phyloP scores from a whole-genome alignment of 2,888 invertebrate species.

The Pyrgus malvae region DNA sequence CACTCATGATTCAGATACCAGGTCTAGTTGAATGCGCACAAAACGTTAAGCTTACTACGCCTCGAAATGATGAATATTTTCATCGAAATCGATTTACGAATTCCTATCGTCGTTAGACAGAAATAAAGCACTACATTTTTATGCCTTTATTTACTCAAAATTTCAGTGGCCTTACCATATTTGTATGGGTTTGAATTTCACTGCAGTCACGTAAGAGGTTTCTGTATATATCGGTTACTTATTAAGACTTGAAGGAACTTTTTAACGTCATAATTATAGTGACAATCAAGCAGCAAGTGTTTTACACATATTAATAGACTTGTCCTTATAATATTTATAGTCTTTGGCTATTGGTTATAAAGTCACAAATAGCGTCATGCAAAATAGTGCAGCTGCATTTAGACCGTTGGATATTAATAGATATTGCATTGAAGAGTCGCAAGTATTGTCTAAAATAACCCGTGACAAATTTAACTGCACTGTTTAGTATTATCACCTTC shows the following conservation, averaged over 20 bases:
- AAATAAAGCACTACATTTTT: neutral
- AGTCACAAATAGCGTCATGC: constrained; percentile 17
- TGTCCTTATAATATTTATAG: neutral
- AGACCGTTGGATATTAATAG: constrained; percentile 37
- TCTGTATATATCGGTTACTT: too few relatives aligned
- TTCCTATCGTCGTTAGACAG: constrained; percentile 1
- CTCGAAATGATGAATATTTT: neutral
- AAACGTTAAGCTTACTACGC: constrained; percentile 10
- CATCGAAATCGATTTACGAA: neutral
- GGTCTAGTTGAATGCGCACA: neutral
- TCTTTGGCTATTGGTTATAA: neutral
- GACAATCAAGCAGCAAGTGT: too few relatives aligned
- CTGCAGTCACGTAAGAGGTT: too few relatives aligned
- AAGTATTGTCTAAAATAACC: constrained; percentile 65
- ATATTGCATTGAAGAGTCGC: constrained; percentile 62
- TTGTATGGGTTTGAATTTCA: too few relatives aligned
- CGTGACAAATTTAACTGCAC: constrained; percentile 67
- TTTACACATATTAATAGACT: neutral
- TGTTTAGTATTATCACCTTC: constrained; percentile 72
- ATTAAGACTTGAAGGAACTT: too few relatives aligned
- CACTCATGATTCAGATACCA: constrained; percentile 10
- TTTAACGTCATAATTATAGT: neutral
- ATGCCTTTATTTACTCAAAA: neutral
- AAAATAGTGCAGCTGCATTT: constrained; percentile 19
- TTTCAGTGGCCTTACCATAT: too few relatives aligned